Percentiles rank a stretch among this genome's conserved stretches.
Conservation (phyloP, 2,888 invertebrate species). For the Argynnis bischoffii region DNA sequence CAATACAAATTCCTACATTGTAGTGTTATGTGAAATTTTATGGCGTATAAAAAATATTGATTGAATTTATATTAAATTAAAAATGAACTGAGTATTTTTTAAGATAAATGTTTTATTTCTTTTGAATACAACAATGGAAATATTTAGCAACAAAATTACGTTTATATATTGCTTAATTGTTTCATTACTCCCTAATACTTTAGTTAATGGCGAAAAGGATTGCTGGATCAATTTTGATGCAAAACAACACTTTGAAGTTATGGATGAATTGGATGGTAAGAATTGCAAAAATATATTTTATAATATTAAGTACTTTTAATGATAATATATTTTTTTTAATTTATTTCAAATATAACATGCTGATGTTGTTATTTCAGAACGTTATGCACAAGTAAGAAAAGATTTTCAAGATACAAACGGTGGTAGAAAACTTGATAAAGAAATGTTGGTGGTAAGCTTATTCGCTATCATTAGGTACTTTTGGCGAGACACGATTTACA, state of each 20-base stretch:
- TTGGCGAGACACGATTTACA: constrained; percentile 32
- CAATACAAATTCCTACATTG: constrained; percentile 8
- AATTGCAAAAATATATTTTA: background rate
- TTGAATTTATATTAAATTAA: background rate
- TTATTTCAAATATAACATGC: too few relatives aligned
- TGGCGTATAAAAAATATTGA: constrained; percentile 2
- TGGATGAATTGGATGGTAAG: constrained; percentile 57
- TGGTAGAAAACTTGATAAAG: constrained; percentile 46
- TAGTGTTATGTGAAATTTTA: constrained; percentile 24
- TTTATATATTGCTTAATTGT: background rate
- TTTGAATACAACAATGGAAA: constrained; percentile 10
- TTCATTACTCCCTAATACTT: background rate
- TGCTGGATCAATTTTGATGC: constrained; percentile 57
- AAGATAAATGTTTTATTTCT: background rate
- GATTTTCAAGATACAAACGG: constrained; percentile 44
- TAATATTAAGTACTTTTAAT: background rate
- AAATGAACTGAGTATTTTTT: background rate
- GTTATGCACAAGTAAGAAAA: constrained; percentile 43
- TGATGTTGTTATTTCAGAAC: constrained; percentile 44
- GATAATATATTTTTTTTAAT: too few relatives aligned
- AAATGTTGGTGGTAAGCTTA: constrained; percentile 52
- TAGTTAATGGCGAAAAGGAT: constrained; percentile 11
- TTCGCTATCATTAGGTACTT: constrained; percentile 19
- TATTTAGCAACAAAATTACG: constrained; percentile 4
- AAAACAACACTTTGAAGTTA: constrained; percentile 44